These are phyloP conservation scores for Squalus acanthias DNA, from an alignment of 2,797 vertebrate species.

Conservation along the genomic window DNA sequence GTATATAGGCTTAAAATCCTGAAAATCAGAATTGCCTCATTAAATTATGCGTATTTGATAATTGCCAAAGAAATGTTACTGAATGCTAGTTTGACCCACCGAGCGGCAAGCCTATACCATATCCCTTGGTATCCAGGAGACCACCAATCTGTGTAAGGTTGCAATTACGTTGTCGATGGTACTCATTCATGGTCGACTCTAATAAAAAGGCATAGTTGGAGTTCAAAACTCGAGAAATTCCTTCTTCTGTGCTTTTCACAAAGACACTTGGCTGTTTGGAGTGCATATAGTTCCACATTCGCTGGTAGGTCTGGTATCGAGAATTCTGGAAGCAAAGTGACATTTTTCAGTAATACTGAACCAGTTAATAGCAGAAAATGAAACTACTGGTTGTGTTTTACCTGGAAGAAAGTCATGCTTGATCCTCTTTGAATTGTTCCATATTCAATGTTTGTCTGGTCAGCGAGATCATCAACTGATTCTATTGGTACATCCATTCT, in stretches of 20 bases:
- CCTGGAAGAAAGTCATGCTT: conserved; percentile 99
- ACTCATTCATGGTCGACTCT: conserved; percentile 98
- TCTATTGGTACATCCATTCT: conserved; percentile 97
- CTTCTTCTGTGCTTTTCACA: conserved; percentile 96
- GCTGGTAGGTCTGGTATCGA: conserved; percentile 92
- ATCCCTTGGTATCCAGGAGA: conserved; percentile 98
- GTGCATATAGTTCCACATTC: conserved; percentile 99
- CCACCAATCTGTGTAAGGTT: conserved; percentile 96
- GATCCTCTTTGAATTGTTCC: conserved; percentile 96
- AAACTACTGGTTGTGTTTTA: conserved; percentile 49
- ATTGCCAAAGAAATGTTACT: not conserved
- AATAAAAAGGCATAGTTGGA: conserved; percentile 96
- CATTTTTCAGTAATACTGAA: not conserved
- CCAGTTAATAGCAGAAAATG: not conserved
- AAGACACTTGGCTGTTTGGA: conserved; percentile 96
- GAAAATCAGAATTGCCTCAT: not conserved
- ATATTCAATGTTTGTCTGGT: conserved; percentile 94
- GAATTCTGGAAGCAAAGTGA: conserved; percentile 69
- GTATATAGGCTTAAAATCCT: not conserved
- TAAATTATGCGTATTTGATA: not conserved
- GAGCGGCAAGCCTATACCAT: conserved; percentile 96
- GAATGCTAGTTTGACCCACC: conserved; percentile 69
- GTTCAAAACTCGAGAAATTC: conserved; percentile 88
- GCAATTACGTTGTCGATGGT: conserved; percentile 91
- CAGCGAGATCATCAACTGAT: conserved; percentile 92